Base-by-base conservation (phyloP, 1,140 invertebrate genomes). In the Rhopalosiphum maidis region DNA sequence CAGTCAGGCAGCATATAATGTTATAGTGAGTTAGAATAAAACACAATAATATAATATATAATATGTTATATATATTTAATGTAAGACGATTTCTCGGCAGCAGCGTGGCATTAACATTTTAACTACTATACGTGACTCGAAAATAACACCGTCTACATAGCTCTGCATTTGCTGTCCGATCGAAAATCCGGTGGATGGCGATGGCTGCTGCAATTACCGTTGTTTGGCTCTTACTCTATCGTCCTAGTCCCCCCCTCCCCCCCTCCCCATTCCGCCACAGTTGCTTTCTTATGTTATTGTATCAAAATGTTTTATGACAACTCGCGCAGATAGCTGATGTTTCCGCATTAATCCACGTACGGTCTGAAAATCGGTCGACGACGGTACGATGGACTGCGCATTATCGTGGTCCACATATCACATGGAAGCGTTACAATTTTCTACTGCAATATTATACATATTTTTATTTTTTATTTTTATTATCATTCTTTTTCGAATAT, bases 221-320 rank as follows among this genome's bases (percentile, higher is more conserved):
- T n/a, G 60, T 60, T n/a, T 68, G 30, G 15, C 60, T 68, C 60
- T 68, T 68, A 68, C 30, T 68, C 30, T 21, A n/a, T 68, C 60
- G n/a, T 4, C n/a, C 11, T 18, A n/a, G 11, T n/a, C 55, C 9
- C 11, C 0, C 1, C 55, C n/a, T n/a, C n/a, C n/a, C n/a, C n/a
- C n/a, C n/a, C 9, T 4, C 2, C 1, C 55, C 4, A 1, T 46
- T 0, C 30, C 55, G 4, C 55, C 0, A 18, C n/a, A 0, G 11
- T n/a, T 68, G 30, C 60, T 68, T 68, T n/a, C 30, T 77, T 77
- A n/a, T 30, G 25, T 23, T 55, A 30, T 60, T 68, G 15, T 68
- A 60, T 60, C 7, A 51, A 51, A 51, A n/a, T n/a, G n/a, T 77
- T 77, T 77, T n/a, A 77, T 77, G 15, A 77, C 15, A n/a, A 68